Percentiles rank a stretch among this genome's conserved stretches.
Conservation (phyloP, 2,113 vertebrate genomes). For the Rhabdomys dilectus region DNA sequence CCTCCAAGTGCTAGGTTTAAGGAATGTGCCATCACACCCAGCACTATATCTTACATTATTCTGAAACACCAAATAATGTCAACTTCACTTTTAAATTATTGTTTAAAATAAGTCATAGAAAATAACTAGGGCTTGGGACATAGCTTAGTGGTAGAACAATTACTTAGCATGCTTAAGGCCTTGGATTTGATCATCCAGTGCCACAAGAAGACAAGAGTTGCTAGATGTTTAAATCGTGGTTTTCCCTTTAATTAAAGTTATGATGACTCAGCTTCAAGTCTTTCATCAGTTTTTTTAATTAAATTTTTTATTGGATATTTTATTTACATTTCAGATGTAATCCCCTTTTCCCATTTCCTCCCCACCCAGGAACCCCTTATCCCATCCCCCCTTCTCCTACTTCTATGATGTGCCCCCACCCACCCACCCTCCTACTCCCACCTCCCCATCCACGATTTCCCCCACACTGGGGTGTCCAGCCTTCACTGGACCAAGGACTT, state of each 20-base stretch:
- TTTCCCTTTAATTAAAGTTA: neutral
- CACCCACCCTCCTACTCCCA: too few relatives aligned
- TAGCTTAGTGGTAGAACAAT: neutral
- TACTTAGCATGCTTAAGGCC: neutral
- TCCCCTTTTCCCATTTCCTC: too few relatives aligned
- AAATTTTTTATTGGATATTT: too few relatives aligned
- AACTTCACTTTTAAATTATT: slow-evolving; percentile 16
- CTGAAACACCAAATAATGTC: neutral
- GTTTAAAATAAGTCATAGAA: slow-evolving; percentile 5
- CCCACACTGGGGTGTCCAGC: too few relatives aligned
- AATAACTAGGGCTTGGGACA: neutral
- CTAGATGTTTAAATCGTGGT: neutral
- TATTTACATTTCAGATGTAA: too few relatives aligned
- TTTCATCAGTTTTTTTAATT: neutral
- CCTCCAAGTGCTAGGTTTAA: neutral
- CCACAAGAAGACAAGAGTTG: neutral
- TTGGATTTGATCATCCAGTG: neutral
- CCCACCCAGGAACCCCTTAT: too few relatives aligned
- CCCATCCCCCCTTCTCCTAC: too few relatives aligned
- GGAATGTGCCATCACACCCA: neutral
- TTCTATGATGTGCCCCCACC: too few relatives aligned
- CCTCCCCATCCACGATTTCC: too few relatives aligned
- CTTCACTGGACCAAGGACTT: too few relatives aligned
- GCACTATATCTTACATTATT: neutral
- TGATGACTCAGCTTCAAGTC: neutral